These are phyloP conservation scores for Ladona fulva DNA, from an alignment of 1,140 invertebrate genomes.

Conservation along the genomic window DNA sequence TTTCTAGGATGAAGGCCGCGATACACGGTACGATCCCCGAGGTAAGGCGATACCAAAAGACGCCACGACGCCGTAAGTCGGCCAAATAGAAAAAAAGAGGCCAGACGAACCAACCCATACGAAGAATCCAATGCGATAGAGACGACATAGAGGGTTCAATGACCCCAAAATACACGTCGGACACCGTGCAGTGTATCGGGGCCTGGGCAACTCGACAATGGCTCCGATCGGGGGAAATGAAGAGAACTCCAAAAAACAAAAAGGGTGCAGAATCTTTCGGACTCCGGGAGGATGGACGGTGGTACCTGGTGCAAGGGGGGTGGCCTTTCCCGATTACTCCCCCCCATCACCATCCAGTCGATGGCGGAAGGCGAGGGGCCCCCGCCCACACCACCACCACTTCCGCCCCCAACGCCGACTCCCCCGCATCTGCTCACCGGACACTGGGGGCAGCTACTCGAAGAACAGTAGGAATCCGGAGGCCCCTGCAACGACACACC, in stretches of 20 bases:
- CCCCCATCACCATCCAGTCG: conserved; percentile 24
- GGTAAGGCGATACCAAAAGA: too few relatives aligned
- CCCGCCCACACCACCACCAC: background rate
- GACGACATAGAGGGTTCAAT: too few relatives aligned
- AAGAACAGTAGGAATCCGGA: conserved; percentile 16
- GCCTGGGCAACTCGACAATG: too few relatives aligned
- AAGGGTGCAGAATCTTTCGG: background rate
- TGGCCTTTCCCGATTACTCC: conserved; percentile 17
- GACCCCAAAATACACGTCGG: too few relatives aligned
- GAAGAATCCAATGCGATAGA: background rate
- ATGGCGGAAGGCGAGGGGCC: conserved; percentile 16
- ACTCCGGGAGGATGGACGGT: background rate
- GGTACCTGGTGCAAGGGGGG: conserved; percentile 7
- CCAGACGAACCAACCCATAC: background rate
- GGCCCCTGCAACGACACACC: conserved; percentile 12
- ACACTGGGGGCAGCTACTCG: conserved; percentile 21
- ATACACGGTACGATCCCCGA: too few relatives aligned
- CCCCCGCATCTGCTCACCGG: conserved; percentile 16
- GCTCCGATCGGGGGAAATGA: background rate
- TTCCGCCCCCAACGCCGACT: background rate
- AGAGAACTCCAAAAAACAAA: background rate
- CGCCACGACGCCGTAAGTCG: background rate
- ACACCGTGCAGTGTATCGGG: too few relatives aligned
- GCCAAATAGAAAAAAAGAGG: conserved; percentile 2
- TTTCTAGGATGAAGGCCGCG: too few relatives aligned